phyloP scores from a whole-genome alignment of 1,140 invertebrate genomes.

The Ips typographus region DNA sequence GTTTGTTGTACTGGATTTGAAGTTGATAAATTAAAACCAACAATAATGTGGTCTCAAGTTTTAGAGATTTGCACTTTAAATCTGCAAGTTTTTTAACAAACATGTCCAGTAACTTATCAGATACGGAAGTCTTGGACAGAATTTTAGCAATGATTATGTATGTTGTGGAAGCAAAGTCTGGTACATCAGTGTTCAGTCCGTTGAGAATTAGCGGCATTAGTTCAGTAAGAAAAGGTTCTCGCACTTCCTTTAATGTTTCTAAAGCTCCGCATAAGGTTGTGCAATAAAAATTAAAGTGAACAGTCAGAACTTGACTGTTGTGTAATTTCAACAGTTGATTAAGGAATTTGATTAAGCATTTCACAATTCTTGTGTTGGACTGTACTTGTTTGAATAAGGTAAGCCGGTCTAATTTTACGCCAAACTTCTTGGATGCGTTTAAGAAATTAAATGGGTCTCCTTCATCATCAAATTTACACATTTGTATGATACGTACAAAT shows the following conservation, averaged over 20 bases:
- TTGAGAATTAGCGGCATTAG: conserved; percentile 69
- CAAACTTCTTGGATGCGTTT: conserved; percentile 68
- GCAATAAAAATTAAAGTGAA: conserved; percentile 77
- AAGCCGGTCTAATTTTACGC: conserved; percentile 68
- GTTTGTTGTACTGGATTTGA: conserved; percentile 53
- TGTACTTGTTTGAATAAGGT: conserved; percentile 73
- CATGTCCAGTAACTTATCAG: conserved; percentile 60
- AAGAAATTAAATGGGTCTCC: conserved; percentile 80
- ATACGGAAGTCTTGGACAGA: conserved; percentile 64
- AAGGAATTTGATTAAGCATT: conserved; percentile 72
- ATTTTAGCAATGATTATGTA: conserved; percentile 76
- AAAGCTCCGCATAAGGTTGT: conserved; percentile 70
- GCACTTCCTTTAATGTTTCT: conserved; percentile 57
- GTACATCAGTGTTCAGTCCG: conserved; percentile 65
- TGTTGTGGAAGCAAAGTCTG: conserved; percentile 70
- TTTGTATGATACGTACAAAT: conserved; percentile 81
- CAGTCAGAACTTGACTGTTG: conserved; percentile 61
- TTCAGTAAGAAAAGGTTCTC: conserved; percentile 68
- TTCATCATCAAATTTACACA: conserved; percentile 65
- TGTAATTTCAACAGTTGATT: conserved; percentile 62
- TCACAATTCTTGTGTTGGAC: conserved; percentile 68
- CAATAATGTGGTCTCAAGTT: conserved; percentile 60
- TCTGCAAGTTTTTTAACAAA: conserved; percentile 64
- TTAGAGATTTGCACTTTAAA: conserved; percentile 55
- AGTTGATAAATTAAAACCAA: conserved; percentile 64